phyloP scores from a whole-genome alignment of 2,888 invertebrate genomes.

The Diachrysia chrysitis region DNA sequence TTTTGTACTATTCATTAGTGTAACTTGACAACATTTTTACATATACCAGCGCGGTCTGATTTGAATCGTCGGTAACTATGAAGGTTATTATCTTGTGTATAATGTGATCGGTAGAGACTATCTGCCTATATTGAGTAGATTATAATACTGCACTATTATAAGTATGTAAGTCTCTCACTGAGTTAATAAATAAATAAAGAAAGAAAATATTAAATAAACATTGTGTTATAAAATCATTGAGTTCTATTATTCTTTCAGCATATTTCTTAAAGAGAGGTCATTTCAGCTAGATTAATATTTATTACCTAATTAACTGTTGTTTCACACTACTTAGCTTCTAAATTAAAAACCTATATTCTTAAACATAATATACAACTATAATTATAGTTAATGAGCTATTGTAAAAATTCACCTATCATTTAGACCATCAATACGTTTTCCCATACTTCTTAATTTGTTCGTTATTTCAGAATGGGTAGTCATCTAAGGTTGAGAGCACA shows the following conservation, averaged over 20 bases:
- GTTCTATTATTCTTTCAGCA: neutral
- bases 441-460: slow-evolving; percentile 4
- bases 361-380: neutral
- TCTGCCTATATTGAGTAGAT: no score
- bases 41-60: no score
- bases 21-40: no score
- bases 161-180: no score
- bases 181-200: no score
- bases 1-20: no score
- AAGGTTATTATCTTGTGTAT: no score
- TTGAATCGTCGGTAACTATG: no score
- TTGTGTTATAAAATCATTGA: neutral
- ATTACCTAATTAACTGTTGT: slow-evolving; percentile 4
- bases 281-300: slow-evolving; percentile 1
- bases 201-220: slow-evolving; percentile 4
- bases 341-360: slow-evolving; percentile 1
- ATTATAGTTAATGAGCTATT: slow-evolving; percentile 1
- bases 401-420: neutral
- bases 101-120: no score
- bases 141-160: no score
- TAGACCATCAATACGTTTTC: slow-evolving; percentile 4
- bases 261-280: neutral
- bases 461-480: neutral
- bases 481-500: slow-evolving; percentile 1
- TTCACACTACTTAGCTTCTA: neutral